Evolutionary conservation across 1,140 invertebrate genomes (phyloP), one percentile per base, ranked within the genome.

Genomic region (Ostrea edulis): DNA sequence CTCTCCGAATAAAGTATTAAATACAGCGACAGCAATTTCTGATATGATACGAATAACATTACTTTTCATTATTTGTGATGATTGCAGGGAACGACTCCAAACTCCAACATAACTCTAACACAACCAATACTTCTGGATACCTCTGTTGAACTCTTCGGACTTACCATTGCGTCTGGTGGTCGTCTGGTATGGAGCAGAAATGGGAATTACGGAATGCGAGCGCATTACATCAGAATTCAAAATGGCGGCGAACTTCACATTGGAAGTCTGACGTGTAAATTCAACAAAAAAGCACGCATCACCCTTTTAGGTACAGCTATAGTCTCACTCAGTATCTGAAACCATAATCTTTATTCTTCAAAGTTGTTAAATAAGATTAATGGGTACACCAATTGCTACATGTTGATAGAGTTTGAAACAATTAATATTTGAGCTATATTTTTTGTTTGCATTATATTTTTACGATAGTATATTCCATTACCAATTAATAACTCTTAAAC

Each of bases 241-340:
- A 62, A 35, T 55, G 54, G 54, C 14, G 83, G 83, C 8, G 83
- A 85, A 62, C 51, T 85, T 14, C 83, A 85, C 35, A 85, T 85
- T 51, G 83, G 83, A 22, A 54, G 51, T 58, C 51, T 2, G 29
- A 25, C 20, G 11, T 85, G 83, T 11, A 85, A 29, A 62, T 85
- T 85, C 55, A 25, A 58, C 17, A 62, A 25, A 17, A 58, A 85
- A 17, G 83, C 83, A 20, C 53, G n/a, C 8, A 85, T 85, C 22
- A 85, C 53, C 9, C 55, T 85, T 14, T 85, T 85, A 29, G 83
- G 83, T 85, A 85, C n/a, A n/a, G n/a, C 22, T 52, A 7, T 62
- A 44, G n/a, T n/a, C 35, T 44, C 5, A 44, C 35, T 44, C 35
- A 44, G 35, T 44, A 44, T 44, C 35, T 44, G 35, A 44, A 44